A percentile compares a stretch with the other conserved stretches of the same genome.
Conservation (phyloP, 2,113 vertebrate species). For the Phaethornis superciliosus region DNA sequence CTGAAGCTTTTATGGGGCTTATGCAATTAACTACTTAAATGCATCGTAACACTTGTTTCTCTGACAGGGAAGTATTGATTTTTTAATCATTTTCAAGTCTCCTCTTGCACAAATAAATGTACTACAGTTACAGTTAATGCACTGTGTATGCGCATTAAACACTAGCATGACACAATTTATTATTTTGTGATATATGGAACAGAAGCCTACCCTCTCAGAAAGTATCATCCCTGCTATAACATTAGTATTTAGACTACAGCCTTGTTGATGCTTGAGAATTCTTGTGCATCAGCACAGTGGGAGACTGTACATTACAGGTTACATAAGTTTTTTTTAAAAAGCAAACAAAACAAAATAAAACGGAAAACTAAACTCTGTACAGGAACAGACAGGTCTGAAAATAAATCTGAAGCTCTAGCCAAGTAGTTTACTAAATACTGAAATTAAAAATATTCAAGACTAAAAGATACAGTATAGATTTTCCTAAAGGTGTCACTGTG, state of each 20-base stretch:
- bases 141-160: conserved; percentile 82
- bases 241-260: conserved; percentile 2
- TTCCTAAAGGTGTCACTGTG: conserved; percentile 81
- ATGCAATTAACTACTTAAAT: conserved; percentile 85
- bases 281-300: not conserved
- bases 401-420: conserved; percentile 26
- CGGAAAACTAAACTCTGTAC: not conserved
- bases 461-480: conserved; percentile 56
- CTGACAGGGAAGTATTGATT: conserved; percentile 90
- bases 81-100: conserved; percentile 93
- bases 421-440: not conserved
- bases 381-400: not conserved
- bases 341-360: not conserved
- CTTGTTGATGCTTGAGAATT: conserved; percentile 36
- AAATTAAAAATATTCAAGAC: conserved; percentile 54
- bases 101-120: conserved; percentile 88
- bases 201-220: conserved; percentile 60
- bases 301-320: not conserved
- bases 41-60: conserved; percentile 85
- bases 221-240: not conserved
- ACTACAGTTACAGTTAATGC: conserved; percentile 88
- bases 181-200: conserved; percentile 78
- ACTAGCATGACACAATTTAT: conserved; percentile 77
- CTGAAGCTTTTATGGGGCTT: conserved; percentile 85
- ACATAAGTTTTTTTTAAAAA: not conserved